phyloP scores from a whole-genome alignment of 2,797 vertebrate species.

The Sebastes matsubarae region DNA sequence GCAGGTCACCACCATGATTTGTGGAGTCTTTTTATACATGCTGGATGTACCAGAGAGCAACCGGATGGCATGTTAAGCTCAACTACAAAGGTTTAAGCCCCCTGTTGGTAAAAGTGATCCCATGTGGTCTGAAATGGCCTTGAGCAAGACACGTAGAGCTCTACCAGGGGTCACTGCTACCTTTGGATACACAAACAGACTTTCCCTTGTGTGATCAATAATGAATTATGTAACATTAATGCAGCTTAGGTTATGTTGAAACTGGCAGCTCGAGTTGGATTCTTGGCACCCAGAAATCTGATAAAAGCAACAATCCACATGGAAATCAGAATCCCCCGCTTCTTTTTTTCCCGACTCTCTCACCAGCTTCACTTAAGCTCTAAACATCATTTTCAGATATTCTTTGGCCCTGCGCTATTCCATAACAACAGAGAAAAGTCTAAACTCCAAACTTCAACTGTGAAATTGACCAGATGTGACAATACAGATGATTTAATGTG shows the following conservation, averaged over 20 bases:
- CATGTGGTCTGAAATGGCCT: background rate
- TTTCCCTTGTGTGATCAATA: background rate
- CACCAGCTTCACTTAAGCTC: background rate
- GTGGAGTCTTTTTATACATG: background rate
- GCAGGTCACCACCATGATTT: background rate
- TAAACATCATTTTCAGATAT: background rate
- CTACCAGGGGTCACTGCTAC: background rate
- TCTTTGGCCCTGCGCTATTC: background rate
- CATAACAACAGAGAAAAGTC: constrained; percentile 10
- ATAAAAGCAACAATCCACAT: constrained; percentile 10
- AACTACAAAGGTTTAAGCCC: background rate
- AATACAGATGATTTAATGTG: constrained; percentile 69
- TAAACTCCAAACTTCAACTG: constrained; percentile 60
- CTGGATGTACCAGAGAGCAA: background rate
- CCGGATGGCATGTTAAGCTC: background rate
- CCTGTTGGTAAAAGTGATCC: background rate
- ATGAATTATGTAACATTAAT: constrained; percentile 17
- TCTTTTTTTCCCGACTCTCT: background rate
- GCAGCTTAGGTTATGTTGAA: background rate
- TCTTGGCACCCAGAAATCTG: constrained; percentile 1
- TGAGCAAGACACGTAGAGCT: background rate
- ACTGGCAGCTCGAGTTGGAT: background rate
- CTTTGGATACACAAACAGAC: constrained; percentile 1
- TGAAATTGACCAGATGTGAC: constrained; percentile 63
- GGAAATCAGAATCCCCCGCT: background rate